Conservation (phyloP, 2,888 invertebrate genomes). For the Heliconius hortense region DNA sequence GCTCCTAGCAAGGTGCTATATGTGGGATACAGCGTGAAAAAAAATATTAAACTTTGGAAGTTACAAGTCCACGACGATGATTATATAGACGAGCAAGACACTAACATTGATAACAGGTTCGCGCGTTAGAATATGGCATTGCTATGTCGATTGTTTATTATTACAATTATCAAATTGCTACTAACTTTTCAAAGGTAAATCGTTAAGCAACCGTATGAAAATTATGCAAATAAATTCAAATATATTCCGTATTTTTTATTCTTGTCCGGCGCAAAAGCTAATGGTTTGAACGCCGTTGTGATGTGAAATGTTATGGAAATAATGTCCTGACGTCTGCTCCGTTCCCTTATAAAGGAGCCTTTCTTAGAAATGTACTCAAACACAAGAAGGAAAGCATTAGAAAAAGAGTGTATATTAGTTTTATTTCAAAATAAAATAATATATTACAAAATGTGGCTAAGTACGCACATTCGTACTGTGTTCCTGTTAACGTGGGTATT, state of each 20-base stretch:
- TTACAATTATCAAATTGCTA: background rate
- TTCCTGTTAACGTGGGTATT: slow-evolving; percentile 49
- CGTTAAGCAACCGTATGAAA: background rate
- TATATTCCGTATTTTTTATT: slow-evolving; percentile 27
- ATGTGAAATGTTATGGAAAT: slow-evolving; percentile 65
- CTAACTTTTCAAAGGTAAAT: background rate
- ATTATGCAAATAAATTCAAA: slow-evolving; percentile 26
- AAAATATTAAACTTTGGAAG: too few species aligned
- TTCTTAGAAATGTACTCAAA: slow-evolving; percentile 49
- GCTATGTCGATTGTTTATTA: background rate
- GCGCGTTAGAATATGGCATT: too few species aligned
- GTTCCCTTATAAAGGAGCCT: slow-evolving; percentile 64
- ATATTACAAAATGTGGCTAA: slow-evolving; percentile 44
- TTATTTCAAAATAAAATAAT: slow-evolving; percentile 1
- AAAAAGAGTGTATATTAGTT: background rate
- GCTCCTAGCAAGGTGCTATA: too few species aligned
- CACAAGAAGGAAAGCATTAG: slow-evolving; percentile 44
- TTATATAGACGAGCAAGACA: too few species aligned
- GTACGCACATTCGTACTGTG: slow-evolving; percentile 43
- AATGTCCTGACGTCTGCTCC: slow-evolving; percentile 65
- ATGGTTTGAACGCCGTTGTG: slow-evolving; percentile 66
- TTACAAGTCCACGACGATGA: too few species aligned
- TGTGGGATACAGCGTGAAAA: too few species aligned
- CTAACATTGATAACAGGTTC: too few species aligned
- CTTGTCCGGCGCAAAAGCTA: slow-evolving; percentile 51